Evolutionary conservation across 2,797 vertebrate genomes (phyloP), one percentile per base, ranked within the genome.

Genomic region (Micromesistius poutassou): DNA sequence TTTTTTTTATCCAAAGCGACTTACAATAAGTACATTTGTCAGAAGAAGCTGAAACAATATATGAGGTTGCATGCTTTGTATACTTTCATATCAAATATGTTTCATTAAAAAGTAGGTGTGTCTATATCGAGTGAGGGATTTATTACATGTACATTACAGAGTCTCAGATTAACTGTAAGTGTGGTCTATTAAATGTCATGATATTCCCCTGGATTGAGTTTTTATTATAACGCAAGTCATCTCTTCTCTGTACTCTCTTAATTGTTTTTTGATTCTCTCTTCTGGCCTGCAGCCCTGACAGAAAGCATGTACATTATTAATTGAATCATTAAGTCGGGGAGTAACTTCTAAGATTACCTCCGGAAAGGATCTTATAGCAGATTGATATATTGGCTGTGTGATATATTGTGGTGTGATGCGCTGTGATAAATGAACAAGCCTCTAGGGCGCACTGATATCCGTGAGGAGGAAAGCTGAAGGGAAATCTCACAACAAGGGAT

Each of bases 381-480:
- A 31, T 73, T 33, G 35, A 36, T 73, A 14, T 38, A 22, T 86
- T 78, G 82, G 82, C 84, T 55, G 86, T 30, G 28, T 88, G 35
- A 36, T 73, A 14, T 38, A 22, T 86, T 78, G 82, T 83, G 46
- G 86, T 30, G 28, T 88, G 87, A 82, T 79, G 78, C 85, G 88
- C 85, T 82, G 74, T 71, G 81, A 42, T 62, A 74, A 55, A 71
- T 77, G 74, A 84, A 83, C 74, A 79, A 81, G 84, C 81, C 89
- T 80, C 83, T 79, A 71, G 86, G 87, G 77, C 85, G 83, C 42
- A 83, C 86, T 86, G 84, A 86, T 81, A 80, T 87, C 81, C 79
- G 62, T 16, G 38, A 4, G 22, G 78, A 80, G 77, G 73, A 71
- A 77, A 80, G 74, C 73, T 79, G 36, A 38, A 38, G 36, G 77